These are phyloP conservation scores for Casuarius casuarius DNA, from an alignment of 2,113 vertebrate genomes.

Conservation along the genomic window DNA sequence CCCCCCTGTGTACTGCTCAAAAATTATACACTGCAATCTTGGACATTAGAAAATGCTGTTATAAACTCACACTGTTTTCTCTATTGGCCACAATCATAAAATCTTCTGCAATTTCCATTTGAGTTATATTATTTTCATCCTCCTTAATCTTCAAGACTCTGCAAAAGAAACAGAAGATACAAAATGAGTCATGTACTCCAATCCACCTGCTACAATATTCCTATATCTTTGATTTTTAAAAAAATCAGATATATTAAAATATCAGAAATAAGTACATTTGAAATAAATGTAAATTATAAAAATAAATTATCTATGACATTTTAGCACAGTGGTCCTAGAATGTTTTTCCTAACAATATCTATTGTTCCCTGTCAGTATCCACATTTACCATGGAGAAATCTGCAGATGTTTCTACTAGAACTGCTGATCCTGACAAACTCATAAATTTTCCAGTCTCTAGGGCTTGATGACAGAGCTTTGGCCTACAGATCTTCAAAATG, in stretches of 20 bases:
- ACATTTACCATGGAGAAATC: not conserved
- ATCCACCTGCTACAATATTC: not conserved
- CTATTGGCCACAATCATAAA: constrained; percentile 86
- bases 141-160: constrained; percentile 89
- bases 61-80: constrained; percentile 83
- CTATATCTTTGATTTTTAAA: not conserved
- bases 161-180: constrained; percentile 41
- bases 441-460: not conserved
- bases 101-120: constrained; percentile 84
- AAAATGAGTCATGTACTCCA: not conserved
- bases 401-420: not conserved
- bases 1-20: not conserved
- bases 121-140: constrained; percentile 76
- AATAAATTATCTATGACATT: not conserved
- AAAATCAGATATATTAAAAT: not conserved
- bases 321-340: not conserved
- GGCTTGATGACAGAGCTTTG: not conserved
- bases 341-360: not conserved
- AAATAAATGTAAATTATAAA: not conserved
- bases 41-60: not conserved
- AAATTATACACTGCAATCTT: not conserved
- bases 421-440: not conserved
- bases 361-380: not conserved
- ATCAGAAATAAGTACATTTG: not conserved
- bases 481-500: not conserved